Conservation (phyloP, 2,797 vertebrate species). For the Cephalopachus bancanus region DNA sequence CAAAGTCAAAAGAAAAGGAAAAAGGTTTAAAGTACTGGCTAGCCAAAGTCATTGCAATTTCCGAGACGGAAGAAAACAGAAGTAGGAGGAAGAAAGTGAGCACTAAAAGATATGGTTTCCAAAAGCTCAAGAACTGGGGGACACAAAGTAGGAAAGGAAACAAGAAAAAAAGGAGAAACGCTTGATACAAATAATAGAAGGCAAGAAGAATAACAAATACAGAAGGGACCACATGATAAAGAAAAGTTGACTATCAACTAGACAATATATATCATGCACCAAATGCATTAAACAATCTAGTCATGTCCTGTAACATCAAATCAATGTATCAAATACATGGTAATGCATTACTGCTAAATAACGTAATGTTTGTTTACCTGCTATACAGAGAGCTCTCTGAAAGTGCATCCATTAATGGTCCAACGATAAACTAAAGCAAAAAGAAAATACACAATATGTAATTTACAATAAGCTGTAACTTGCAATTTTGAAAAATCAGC, state of each 20-base stretch:
- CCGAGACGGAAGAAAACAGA: neutral
- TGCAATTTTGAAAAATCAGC: neutral
- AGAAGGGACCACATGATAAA: neutral
- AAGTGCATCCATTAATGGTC: slow-evolving; percentile 95
- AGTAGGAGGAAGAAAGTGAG: neutral
- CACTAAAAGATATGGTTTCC: neutral
- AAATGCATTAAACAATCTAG: neutral
- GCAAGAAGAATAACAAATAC: neutral
- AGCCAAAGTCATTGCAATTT: neutral
- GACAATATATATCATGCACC: neutral
- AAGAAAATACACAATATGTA: slow-evolving; percentile 3
- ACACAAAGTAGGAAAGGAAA: neutral
- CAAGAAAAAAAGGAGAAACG: neutral
- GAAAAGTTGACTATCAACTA: neutral
- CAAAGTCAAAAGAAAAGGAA: neutral
- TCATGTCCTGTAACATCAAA: neutral
- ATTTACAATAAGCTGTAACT: neutral
- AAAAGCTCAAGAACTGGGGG: neutral
- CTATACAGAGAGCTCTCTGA: slow-evolving; percentile 95
- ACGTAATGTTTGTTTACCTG: slow-evolving; percentile 89
- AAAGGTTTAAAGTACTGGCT: neutral
- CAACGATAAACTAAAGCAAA: slow-evolving; percentile 93
- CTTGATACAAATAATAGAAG: neutral
- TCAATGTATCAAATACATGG: neutral
- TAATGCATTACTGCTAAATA: neutral